Evolutionary conservation across 2,888 invertebrate species (phyloP).

Genomic region (Lacanobia wlatinum): DNA sequence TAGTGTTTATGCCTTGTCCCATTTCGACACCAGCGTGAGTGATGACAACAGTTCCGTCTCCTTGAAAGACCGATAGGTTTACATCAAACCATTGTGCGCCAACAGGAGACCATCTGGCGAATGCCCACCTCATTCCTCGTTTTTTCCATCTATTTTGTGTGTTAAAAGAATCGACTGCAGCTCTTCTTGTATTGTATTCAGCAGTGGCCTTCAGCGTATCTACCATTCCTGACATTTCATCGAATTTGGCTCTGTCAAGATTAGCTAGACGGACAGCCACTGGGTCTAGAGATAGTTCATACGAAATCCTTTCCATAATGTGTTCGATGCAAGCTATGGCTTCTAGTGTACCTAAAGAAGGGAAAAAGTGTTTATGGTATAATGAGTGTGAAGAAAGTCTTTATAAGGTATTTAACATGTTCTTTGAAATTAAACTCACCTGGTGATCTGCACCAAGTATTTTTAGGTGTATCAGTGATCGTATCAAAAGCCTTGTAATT

Average conservation of each 20-base stretch:
- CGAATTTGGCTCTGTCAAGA: constrained; percentile 73
- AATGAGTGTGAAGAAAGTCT: not conserved
- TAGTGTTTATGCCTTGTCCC: constrained; percentile 94
- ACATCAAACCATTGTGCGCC: constrained; percentile 49
- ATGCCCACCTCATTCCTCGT: constrained; percentile 91
- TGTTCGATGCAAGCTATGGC: constrained; percentile 89
- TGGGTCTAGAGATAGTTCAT: constrained; percentile 88
- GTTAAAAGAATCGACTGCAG: constrained; percentile 89
- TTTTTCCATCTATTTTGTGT: constrained; percentile 93
- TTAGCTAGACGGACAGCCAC: constrained; percentile 89
- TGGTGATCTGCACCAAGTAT: constrained; percentile 77
- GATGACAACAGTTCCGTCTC: constrained; percentile 92
- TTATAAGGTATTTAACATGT: too few relatives aligned
- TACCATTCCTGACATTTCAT: constrained; percentile 83
- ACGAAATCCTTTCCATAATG: constrained; percentile 92
- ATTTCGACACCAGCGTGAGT: constrained; percentile 92
- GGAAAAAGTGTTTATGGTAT: not conserved
- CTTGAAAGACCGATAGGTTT: constrained; percentile 59
- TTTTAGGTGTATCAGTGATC: constrained; percentile 76
- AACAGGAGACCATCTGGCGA: constrained; percentile 91
- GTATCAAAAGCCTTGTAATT: constrained; percentile 71
- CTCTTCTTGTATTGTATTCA: constrained; percentile 79
- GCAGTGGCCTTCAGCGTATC: constrained; percentile 88
- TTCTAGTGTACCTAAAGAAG: constrained; percentile 86
- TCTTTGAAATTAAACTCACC: constrained; percentile 61